Evolutionary conservation across 2,888 invertebrate species (phyloP).

Genomic region (Rutpela maculata): DNA sequence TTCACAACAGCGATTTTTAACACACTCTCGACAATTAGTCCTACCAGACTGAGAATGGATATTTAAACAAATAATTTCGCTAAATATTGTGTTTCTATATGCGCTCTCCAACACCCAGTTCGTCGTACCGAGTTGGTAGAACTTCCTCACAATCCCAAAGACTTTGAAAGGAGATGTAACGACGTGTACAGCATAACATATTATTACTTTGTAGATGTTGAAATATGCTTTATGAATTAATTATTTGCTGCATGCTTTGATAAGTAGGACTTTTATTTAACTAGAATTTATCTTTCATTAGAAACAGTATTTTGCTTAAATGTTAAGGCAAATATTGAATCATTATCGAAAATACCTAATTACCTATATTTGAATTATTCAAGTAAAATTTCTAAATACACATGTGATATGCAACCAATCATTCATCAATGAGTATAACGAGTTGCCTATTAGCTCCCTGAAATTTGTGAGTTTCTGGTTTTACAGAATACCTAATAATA

Average conservation of each 20-base stretch:
- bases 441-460: not conserved
- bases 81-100: conserved; percentile 5
- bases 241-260: not conserved
- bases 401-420: not conserved
- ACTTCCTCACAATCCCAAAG: conserved; percentile 35
- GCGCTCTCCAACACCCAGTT: conserved; percentile 24
- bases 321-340: conserved; percentile 17
- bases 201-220: not conserved
- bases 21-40: not conserved
- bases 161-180: conserved; percentile 16
- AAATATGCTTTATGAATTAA: conserved; percentile 19
- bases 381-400: no score
- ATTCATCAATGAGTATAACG: not conserved
- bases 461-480: no score
- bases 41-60: conserved; percentile 15
- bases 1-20: not conserved
- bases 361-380: no score
- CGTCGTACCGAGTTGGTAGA: conserved; percentile 24
- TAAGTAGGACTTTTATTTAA: not conserved
- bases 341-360: not conserved
- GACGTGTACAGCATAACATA: conserved; percentile 31
- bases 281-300: not conserved
- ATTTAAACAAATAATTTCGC: conserved; percentile 38
- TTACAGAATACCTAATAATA: no score
- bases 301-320: conserved; percentile 1